Conservation (phyloP, 2,797 vertebrate species). For the Chromis chromis region DNA sequence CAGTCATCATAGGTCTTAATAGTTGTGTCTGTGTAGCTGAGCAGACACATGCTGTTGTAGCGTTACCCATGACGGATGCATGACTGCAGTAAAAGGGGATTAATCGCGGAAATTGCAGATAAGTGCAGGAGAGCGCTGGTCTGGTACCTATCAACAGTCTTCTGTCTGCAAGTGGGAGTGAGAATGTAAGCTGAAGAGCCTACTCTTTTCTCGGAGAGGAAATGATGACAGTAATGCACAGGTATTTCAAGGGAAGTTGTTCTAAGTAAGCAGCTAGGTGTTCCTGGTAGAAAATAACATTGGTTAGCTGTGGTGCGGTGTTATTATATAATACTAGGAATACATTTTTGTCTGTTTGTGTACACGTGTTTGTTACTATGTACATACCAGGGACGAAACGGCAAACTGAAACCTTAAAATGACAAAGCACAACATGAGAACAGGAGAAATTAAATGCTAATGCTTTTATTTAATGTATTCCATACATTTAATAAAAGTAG, state of each 20-base stretch:
- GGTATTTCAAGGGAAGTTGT: slow-evolving; percentile 64
- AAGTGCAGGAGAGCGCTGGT: slow-evolving; percentile 74
- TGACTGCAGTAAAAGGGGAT: slow-evolving; percentile 76
- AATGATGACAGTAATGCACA: slow-evolving; percentile 67
- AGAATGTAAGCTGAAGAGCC: slow-evolving; percentile 62
- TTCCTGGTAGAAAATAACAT: slow-evolving; percentile 45
- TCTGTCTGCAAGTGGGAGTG: slow-evolving; percentile 66
- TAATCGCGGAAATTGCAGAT: slow-evolving; percentile 78
- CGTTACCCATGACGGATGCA: slow-evolving; percentile 69
- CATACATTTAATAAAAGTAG: neutral
- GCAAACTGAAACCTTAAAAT: slow-evolving; percentile 15
- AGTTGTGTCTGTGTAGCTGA: slow-evolving; percentile 51
- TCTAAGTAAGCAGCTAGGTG: slow-evolving; percentile 49
- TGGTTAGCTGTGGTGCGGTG: slow-evolving; percentile 18
- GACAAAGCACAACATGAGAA: neutral
- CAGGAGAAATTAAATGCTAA: neutral
- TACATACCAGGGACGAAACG: neutral
- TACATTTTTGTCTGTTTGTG: neutral
- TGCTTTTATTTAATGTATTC: neutral
- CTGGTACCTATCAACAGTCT: slow-evolving; percentile 72
- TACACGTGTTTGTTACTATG: slow-evolving; percentile 3
- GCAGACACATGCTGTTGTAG: slow-evolving; percentile 62
- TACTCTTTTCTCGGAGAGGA: slow-evolving; percentile 67
- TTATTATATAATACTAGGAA: slow-evolving; percentile 23
- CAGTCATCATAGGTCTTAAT: slow-evolving; percentile 50